Evolutionary conservation across 2,113 vertebrate genomes (phyloP).

Genomic region (Chlorodrepanis virens): DNA sequence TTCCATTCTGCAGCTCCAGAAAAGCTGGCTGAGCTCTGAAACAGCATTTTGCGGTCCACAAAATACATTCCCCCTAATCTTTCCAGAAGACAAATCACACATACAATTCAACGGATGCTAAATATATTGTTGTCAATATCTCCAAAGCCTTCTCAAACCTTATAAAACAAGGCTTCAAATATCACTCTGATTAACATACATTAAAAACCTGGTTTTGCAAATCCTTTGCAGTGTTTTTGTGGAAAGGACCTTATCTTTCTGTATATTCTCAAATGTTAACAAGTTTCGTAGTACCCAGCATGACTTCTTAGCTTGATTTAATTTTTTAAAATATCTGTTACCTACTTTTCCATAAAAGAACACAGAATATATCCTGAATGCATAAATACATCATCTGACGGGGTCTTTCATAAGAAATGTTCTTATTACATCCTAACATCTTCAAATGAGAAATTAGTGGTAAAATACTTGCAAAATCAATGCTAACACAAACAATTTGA

Average conservation of each 20-base stretch:
- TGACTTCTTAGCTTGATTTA: neutral
- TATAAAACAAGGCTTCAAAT: neutral
- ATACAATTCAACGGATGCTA: neutral
- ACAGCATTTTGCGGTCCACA: neutral
- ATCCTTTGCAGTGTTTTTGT: neutral
- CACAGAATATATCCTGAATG: neutral
- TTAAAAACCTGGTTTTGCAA: neutral
- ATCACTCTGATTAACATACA: neutral
- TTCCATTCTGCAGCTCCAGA: neutral
- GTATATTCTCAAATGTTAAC: neutral
- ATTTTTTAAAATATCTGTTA: neutral
- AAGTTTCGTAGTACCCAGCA: neutral
- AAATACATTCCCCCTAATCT: neutral
- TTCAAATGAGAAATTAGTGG: neutral
- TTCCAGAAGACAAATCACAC: neutral
- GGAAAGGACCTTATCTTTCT: neutral
- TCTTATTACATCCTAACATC: neutral
- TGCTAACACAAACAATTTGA: neutral
- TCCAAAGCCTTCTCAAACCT: neutral
- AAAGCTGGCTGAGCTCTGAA: neutral
- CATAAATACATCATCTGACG: neutral
- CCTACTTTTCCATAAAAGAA: neutral
- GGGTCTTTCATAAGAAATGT: neutral
- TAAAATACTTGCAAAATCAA: neutral
- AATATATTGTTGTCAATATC: neutral